Conservation (phyloP, 92 coral and sea anemone species). For the Bergia sp. region DNA sequence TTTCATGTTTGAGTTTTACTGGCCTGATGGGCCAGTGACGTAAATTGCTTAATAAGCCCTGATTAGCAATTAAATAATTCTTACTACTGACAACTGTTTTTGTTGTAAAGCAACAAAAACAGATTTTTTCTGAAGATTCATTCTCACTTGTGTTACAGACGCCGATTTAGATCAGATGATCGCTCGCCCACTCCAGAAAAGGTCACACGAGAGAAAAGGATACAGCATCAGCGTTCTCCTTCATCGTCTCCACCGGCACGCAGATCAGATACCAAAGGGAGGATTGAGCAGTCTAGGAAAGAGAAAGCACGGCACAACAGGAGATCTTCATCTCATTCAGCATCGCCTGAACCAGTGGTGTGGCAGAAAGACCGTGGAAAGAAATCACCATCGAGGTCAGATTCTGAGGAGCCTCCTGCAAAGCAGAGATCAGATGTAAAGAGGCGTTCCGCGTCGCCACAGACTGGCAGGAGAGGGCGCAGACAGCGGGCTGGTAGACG, state of each 20-base stretch:
- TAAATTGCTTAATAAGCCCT: no score
- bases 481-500: background rate
- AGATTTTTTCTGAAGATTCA: background rate
- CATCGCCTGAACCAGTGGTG: constrained; percentile 57
- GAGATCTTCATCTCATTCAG: constrained; percentile 59
- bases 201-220: background rate
- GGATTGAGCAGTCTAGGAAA: constrained; percentile 2
- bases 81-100: background rate
- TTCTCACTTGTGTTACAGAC: background rate
- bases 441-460: constrained; percentile 11
- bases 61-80: no score
- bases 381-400: constrained; percentile 23
- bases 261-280: background rate
- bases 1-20: no score
- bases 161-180: constrained; percentile 26
- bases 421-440: background rate
- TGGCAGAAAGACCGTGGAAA: constrained; percentile 43
- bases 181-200: constrained; percentile 27
- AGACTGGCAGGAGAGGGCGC: constrained; percentile 5
- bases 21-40: no score
- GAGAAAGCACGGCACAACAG: constrained; percentile 44
- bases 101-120: background rate
- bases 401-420: constrained; percentile 13
- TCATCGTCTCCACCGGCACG: constrained; percentile 27
- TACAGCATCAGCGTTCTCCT: background rate